Conservation (phyloP, 2,797 vertebrate genomes). For the Pseudocheirus occidentalis region DNA sequence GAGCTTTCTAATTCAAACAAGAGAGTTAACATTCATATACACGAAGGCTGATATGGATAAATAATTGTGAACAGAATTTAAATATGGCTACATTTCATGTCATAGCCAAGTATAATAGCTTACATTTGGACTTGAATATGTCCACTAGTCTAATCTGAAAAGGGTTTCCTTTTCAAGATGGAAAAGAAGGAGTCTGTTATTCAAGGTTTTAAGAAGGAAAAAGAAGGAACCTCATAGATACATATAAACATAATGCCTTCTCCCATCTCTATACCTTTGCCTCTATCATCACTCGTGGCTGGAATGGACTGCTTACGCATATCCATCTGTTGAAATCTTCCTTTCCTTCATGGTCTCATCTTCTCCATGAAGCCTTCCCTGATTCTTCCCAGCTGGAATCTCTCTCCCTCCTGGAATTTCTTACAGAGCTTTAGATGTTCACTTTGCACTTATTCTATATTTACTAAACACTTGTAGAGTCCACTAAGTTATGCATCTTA, state of each 20-base stretch:
- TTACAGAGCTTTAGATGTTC: not conserved
- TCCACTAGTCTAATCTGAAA: not conserved
- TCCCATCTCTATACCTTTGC: not conserved
- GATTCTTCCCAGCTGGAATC: not conserved
- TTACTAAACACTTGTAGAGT: not conserved
- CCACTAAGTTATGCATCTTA: not conserved
- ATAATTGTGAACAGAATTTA: not conserved
- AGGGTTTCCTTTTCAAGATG: not conserved
- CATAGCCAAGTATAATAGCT: not conserved
- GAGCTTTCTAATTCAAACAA: not conserved
- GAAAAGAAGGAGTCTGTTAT: not conserved
- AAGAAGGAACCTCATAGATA: not conserved
- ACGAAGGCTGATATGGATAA: not conserved
- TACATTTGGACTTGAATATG: not conserved
- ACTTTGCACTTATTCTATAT: not conserved
- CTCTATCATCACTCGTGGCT: not conserved
- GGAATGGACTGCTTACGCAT: not conserved
- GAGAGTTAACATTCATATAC: not conserved
- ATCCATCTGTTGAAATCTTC: not conserved
- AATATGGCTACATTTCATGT: not conserved
- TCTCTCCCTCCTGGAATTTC: not conserved
- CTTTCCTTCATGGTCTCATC: not conserved
- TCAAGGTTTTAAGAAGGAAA: not conserved
- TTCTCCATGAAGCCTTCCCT: not conserved
- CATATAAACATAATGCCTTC: not conserved